Conservation (phyloP, 2,797 vertebrate genomes). For the Chiloscyllium punctatum region DNA sequence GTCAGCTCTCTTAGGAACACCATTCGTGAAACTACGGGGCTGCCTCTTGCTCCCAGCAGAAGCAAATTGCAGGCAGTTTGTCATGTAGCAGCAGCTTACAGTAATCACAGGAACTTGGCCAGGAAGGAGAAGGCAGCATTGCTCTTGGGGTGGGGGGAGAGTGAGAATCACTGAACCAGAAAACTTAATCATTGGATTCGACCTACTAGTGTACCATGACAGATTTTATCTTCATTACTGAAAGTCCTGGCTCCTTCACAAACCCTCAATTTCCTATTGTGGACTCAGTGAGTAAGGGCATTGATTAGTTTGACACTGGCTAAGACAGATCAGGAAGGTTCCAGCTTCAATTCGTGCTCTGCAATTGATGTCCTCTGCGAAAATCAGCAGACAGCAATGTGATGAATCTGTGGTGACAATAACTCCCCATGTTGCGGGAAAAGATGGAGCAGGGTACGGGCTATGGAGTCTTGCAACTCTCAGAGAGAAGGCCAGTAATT, state of each 20-base stretch:
- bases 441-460: too few species aligned
- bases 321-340: background rate
- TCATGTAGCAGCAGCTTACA: background rate
- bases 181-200: background rate
- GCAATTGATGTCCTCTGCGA: too few species aligned
- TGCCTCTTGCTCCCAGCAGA: background rate
- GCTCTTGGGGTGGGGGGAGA: background rate
- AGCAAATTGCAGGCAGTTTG: background rate
- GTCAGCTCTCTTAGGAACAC: background rate
- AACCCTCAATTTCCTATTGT: background rate
- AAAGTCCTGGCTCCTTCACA: background rate
- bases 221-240: background rate
- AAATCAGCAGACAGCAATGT: background rate
- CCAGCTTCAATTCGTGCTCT: background rate
- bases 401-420: background rate
- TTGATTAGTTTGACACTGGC: background rate
- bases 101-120: background rate
- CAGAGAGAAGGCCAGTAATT: background rate
- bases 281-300: background rate
- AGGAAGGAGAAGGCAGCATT: background rate
- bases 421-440: too few species aligned
- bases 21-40: too few species aligned
- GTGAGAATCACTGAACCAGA: background rate
- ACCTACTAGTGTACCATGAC: background rate
- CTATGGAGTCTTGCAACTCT: too few species aligned